Evolutionary conservation across 2,797 vertebrate species (phyloP), one percentile per base, ranked within the genome.

Genomic region (Amazona finschi): DNA sequence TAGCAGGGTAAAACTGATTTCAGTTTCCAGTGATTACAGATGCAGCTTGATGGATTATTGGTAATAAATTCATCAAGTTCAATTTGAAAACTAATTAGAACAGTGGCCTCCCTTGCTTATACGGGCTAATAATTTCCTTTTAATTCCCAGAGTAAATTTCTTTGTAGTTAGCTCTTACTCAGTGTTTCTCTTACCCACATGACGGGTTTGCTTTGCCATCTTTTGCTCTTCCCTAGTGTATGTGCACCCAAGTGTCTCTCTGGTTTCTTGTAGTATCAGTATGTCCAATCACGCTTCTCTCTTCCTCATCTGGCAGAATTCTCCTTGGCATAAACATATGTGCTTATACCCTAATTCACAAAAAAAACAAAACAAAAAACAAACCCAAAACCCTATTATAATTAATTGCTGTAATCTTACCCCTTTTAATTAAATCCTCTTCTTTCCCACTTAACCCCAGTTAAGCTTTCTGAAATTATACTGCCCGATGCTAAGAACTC

Each of bases 391-490:
- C 0, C 1, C 6, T 19, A 31, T 64, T 67, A 24, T 55, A 62
- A 83, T 65, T 88, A 71, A 57, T 27, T 75, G 20, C 25, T 69
- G 5, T 53, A 11, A 12, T 58, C 4, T 33, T 69, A 52, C 33
- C 8, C 9, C 31, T 85, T 47, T 38, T 46, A 70, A 47, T 75
- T 78, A 62, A 64, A 44, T 62, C 31, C 7, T 89, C 10, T 8
- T 44, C 24, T 78, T 62, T 88, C 43, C 22, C 22, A 58, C 65
- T 86, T 81, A 88, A 89, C 14, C 15, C 15, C 5, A 21, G 22
- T 69, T 74, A 91, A 78, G 24, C 21, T 70, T 94, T 85, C 80
- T 93, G 47, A 77, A 93, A 92, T 85, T 62, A 83, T 66, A 74
- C 31, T 64, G 25, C 25, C 43, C 25, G 19, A 2, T 79, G 28